Evolutionary conservation across 2,888 invertebrate species (phyloP).

Genomic region (Glaucopsyche alexis): DNA sequence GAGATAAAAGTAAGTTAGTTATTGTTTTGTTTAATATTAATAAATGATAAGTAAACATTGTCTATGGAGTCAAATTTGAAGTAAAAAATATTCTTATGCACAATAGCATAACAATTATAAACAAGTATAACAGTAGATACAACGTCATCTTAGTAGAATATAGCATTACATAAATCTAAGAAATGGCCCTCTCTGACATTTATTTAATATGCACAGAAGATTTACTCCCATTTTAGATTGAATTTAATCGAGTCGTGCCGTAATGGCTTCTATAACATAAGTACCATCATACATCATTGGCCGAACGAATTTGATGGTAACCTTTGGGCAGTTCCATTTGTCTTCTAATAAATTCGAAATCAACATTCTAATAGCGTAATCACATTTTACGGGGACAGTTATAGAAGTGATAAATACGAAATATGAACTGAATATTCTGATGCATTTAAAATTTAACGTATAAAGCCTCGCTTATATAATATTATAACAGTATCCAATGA

Average conservation of each 20-base stretch:
- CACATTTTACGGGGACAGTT: background rate
- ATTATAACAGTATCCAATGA: background rate
- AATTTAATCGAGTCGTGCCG: conserved; percentile 68
- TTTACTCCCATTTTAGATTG: conserved; percentile 71
- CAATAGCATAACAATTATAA: background rate
- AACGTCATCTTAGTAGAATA: background rate
- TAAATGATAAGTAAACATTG: no score
- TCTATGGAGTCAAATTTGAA: background rate
- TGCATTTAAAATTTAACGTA: background rate
- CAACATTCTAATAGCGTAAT: conserved; percentile 34
- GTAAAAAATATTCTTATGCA: no score
- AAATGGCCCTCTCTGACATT: conserved; percentile 60
- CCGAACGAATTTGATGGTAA: conserved; percentile 36
- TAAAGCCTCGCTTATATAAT: background rate
- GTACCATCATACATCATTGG: conserved; percentile 42
- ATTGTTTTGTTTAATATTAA: no score
- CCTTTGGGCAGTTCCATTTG: conserved; percentile 34
- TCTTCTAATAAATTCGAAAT: conserved; percentile 40
- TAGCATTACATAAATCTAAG: conserved; percentile 58
- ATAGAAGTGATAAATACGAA: background rate
- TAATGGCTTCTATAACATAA: conserved; percentile 63
- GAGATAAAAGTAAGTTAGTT: no score
- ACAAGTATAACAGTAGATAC: background rate
- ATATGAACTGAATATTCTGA: background rate
- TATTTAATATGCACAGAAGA: conserved; percentile 75